A percentile compares a stretch with the other conserved stretches of the same genome.
Evolutionary conservation across 2,113 vertebrate genomes (phyloP).

Genomic region (Bufo bufo): DNA sequence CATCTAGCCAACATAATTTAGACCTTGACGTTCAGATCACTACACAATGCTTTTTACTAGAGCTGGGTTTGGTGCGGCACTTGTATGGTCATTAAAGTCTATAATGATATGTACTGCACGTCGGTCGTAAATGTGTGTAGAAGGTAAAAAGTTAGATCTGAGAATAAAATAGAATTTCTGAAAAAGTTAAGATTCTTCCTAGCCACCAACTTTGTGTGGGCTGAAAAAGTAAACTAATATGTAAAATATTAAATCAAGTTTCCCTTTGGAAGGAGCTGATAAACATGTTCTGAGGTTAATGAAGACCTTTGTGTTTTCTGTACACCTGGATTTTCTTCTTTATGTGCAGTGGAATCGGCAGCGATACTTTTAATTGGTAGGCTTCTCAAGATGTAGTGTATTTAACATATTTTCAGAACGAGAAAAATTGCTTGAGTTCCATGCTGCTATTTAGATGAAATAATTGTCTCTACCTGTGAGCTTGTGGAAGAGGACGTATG

Average conservation of each 20-base stretch:
- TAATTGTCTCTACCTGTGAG: slow-evolving; percentile 35
- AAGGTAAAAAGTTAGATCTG: neutral
- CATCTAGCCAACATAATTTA: too few relatives aligned
- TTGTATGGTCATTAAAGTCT: too few relatives aligned
- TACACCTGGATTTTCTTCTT: neutral
- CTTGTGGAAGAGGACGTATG: neutral
- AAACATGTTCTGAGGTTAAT: neutral
- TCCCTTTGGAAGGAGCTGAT: neutral
- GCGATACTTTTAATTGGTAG: slow-evolving; percentile 8
- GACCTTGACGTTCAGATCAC: too few relatives aligned
- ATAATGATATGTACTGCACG: too few relatives aligned
- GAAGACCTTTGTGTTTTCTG: neutral
- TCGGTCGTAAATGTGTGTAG: neutral
- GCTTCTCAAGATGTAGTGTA: neutral
- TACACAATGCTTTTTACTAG: too few relatives aligned
- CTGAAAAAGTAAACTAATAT: neutral
- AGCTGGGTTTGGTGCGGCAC: too few relatives aligned
- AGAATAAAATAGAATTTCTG: neutral
- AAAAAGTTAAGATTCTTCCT: neutral
- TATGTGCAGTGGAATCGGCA: neutral
- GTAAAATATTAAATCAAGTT: neutral
- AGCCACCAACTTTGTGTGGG: neutral
- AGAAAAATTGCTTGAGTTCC: neutral
- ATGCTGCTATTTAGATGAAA: slow-evolving; percentile 22
- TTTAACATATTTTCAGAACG: neutral